Evolutionary conservation across 1,140 invertebrate genomes (phyloP).

Genomic region (Anastatus disparis): DNA sequence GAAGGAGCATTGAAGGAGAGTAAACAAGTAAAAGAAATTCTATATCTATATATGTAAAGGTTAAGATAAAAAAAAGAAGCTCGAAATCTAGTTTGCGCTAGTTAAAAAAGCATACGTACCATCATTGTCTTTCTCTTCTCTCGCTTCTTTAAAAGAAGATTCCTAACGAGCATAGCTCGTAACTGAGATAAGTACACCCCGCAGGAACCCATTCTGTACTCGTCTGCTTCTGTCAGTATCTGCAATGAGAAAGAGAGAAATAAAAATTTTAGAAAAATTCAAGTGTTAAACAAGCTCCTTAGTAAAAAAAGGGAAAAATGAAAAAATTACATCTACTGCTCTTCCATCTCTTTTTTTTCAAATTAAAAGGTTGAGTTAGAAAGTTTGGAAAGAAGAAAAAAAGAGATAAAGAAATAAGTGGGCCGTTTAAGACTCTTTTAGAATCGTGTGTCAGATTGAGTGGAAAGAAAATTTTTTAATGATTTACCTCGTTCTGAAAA

Average conservation of each 20-base stretch:
- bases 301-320: no score
- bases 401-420: no score
- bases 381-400: no score
- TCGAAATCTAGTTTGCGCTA: no score
- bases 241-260: conserved; percentile 52
- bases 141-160: conserved; percentile 77
- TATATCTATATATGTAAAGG: neutral
- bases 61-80: neutral
- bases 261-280: no score
- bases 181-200: conserved; percentile 70
- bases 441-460: no score
- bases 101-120: conserved; percentile 64
- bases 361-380: no score
- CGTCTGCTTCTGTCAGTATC: conserved; percentile 50
- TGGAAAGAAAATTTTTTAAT: no score
- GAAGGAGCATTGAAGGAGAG: no score
- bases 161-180: conserved; percentile 76
- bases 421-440: no score
- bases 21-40: neutral
- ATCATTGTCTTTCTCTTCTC: conserved; percentile 78
- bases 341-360: no score
- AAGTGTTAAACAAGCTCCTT: conserved; percentile 14
- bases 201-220: conserved; percentile 60
- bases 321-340: neutral
- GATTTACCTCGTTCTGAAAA: no score